Evolutionary conservation across 2,113 vertebrate species (phyloP), one percentile per base, ranked within the genome.

Genomic region (Phoenicopterus ruber): DNA sequence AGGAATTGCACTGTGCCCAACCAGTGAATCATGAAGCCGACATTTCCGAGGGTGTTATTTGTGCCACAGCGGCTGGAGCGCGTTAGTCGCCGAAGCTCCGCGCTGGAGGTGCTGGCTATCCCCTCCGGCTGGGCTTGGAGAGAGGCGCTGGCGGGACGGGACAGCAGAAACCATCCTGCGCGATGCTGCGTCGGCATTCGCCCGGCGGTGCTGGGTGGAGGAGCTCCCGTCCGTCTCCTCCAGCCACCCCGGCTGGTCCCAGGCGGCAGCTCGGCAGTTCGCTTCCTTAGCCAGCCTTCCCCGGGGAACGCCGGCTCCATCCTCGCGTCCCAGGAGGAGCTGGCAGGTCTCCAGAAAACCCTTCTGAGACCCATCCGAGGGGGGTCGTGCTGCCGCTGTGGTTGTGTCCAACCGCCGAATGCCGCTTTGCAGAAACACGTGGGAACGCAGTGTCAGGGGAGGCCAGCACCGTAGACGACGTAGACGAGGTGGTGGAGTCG

Each of bases 11-110:
- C 26, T 31, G 9, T 31, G 9, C 58, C 42, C 3, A 26, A n/a
- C 11, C 2, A 5, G 34, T 36, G 49, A 73, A n/a, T 14, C 10
- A 31, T 2, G 34, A 24, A 47, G 66, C 42, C 1, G 5, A 2
- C 0, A 1, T 25, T 74, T 9, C 76, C 7, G 1, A 8, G 71
- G 82, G 38, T 34, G 42, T 6, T 19, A 3, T 19, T 46, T 14
- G 34, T 73, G 61, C 49, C 22, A 3, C 29, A 6, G 76, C 3
- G 9, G 46, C 34, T 0, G 7, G 28, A 31, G 18, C 0, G 5
- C 11, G 13, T 19, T 18, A 44, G 36, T 5, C 69, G 40, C 6
- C 5, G 1, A 32, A 77, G 62, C 46, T 44, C 49, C 6, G 2
- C 17, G 2, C 13, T 36, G 69, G 5, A 36, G 61, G 31, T n/a